Evolutionary conservation across 2,113 vertebrate genomes (phyloP).

Genomic region (Rhinogobius similis): DNA sequence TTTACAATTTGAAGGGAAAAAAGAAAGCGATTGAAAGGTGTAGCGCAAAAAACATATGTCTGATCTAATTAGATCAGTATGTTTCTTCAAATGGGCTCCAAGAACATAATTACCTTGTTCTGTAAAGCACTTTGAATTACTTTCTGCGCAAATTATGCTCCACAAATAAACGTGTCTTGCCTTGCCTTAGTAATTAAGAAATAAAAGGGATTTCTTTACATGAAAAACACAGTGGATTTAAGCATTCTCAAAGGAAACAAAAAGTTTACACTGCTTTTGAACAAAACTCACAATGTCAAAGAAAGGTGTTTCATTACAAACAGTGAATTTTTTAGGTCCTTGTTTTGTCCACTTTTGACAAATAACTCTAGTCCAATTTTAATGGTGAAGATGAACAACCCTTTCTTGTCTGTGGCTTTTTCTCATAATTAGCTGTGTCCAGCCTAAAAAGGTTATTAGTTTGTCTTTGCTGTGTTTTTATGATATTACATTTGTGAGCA

Average conservation of each 20-base stretch:
- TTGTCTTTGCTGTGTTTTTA: conserved; percentile 11
- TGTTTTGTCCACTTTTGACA: not conserved
- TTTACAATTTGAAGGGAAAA: not conserved
- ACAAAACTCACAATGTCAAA: not conserved
- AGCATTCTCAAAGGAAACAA: too few relatives aligned
- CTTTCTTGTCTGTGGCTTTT: not conserved
- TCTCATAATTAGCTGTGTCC: conserved; percentile 1
- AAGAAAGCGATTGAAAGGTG: not conserved
- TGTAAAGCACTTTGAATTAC: not conserved
- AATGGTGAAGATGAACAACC: conserved; percentile 10
- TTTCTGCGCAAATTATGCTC: not conserved
- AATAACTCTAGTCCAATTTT: not conserved
- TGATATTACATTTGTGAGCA: conserved; percentile 10
- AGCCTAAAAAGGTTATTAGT: conserved; percentile 9
- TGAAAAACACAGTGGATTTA: not conserved
- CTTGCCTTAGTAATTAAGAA: not conserved
- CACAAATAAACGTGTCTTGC: not conserved
- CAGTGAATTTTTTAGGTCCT: not conserved
- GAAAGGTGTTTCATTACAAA: not conserved
- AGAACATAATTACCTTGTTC: not conserved
- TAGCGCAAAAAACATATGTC: not conserved
- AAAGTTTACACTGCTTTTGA: too few relatives aligned
- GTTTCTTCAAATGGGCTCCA: not conserved
- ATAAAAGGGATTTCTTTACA: not conserved
- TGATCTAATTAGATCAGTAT: not conserved